Evolutionary conservation across 1,140 invertebrate genomes (phyloP), one percentile per base, ranked within the genome.

Genomic region (Drosophila mayri): DNA sequence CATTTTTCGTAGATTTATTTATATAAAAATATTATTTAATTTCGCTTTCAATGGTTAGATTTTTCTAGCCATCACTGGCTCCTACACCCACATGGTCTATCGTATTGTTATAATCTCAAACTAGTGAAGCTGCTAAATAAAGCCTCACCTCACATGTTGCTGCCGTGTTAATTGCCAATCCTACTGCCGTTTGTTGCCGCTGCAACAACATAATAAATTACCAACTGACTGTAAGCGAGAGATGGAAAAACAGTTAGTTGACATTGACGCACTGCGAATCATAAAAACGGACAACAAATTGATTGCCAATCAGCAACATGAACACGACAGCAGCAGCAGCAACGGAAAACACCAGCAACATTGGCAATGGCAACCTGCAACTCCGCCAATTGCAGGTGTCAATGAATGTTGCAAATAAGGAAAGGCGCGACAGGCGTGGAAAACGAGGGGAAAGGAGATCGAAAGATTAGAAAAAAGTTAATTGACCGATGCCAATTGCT

Each of bases 261-360:
- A 75, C 70, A 66, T 85, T 90, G 85, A 90, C 81, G 86, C 86
- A 90, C 78, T 85, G 86, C 85, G 85, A 90, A 90, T 90, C 85
- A 90, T 90, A 88, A 88, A 90, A 90, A 90, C 81, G 81, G 85
- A 67, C 85, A 90, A 90, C 85, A 90, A 90, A 90, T 90, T 90
- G 85, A 90, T 90, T 90, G 85, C 81, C 85, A 90, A 90, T 90
- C 85, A 90, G 65, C 85, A 88, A 90, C 84, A 90, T 88, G 77
- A 84, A 78, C 85, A 87, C 84, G 84, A 87, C 84, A 88, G 84
- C 83, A 77, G 32, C 57, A 3, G 8, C 28, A 22, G 40, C 63
- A 54, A 50, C 54, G 40, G 40, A 41, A 41, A 41, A 10, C 9
- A n/a, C 18, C 30, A 12, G 72, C 55, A 54, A 37, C 50, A 54